These are phyloP conservation scores for Temnothorax ravouxi DNA, from an alignment of 2,888 invertebrate species.

Conservation along the genomic window DNA sequence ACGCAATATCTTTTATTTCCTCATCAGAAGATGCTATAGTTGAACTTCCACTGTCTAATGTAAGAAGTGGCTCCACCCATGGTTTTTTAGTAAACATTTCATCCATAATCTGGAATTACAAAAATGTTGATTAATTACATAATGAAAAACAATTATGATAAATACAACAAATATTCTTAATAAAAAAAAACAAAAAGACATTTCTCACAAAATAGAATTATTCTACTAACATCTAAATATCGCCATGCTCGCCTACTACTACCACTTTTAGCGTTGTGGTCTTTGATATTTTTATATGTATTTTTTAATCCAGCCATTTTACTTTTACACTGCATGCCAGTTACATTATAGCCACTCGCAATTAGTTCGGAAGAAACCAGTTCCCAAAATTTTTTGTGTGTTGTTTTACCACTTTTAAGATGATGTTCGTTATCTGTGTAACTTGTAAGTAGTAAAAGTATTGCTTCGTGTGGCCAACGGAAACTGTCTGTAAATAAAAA, in stretches of 20 bases:
- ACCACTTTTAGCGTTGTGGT: neutral
- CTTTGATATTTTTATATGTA: neutral
- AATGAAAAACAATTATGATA: neutral
- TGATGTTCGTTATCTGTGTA: neutral
- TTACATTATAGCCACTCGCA: neutral
- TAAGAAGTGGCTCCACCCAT: neutral
- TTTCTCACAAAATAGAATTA: neutral
- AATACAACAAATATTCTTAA: neutral
- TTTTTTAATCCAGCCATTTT: conserved; percentile 10
- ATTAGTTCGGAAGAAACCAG: neutral
- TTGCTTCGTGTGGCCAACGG: conserved; percentile 2
- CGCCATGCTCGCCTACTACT: neutral
- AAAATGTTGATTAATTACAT: neutral
- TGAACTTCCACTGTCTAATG: neutral
- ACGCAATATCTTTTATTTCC: neutral
- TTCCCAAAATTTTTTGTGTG: neutral
- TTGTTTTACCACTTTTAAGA: neutral
- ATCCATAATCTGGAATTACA: neutral
- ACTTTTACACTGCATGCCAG: neutral
- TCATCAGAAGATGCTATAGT: neutral
- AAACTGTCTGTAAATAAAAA: neutral
- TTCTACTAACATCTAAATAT: conserved; percentile 11
- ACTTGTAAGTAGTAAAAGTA: neutral
- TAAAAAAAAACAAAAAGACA: neutral
- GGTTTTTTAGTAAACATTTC: conserved; percentile 8